Conservation (phyloP, 2,797 vertebrate genomes). For the Tangara arthus region DNA sequence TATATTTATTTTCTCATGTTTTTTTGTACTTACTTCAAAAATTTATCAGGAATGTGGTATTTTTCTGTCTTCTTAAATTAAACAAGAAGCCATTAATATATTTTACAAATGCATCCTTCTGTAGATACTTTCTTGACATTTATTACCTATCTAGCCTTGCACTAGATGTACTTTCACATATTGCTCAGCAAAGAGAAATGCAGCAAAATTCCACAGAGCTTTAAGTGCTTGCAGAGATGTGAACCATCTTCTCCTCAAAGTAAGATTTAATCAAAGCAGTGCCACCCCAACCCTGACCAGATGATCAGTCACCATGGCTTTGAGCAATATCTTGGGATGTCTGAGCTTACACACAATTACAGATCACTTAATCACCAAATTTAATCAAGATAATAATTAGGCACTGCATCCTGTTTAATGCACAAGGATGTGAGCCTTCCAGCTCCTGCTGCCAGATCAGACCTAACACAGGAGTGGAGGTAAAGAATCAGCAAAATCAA, state of each 20-base stretch:
- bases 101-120: background rate
- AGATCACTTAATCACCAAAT: constrained; percentile 63
- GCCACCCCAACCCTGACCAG: constrained; percentile 40
- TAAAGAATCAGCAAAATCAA: background rate
- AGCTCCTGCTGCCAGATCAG: constrained; percentile 16
- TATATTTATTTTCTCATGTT: background rate
- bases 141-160: background rate
- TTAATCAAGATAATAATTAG: constrained; percentile 69
- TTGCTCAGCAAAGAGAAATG: background rate
- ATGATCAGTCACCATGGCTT: constrained; percentile 23
- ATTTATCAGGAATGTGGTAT: background rate
- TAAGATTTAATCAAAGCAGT: constrained; percentile 34
- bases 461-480: background rate
- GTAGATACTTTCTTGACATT: background rate
- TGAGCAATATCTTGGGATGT: constrained; percentile 31
- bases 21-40: background rate
- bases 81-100: background rate
- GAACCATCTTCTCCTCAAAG: background rate
- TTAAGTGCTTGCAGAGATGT: background rate
- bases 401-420: constrained; percentile 52
- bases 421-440: constrained; percentile 16
- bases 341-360: constrained; percentile 29
- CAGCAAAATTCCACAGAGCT: background rate
- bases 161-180: background rate
- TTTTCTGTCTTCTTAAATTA: constrained; percentile 2